Conservation (phyloP, 2,113 vertebrate species). For the Mormyrus iriodes region DNA sequence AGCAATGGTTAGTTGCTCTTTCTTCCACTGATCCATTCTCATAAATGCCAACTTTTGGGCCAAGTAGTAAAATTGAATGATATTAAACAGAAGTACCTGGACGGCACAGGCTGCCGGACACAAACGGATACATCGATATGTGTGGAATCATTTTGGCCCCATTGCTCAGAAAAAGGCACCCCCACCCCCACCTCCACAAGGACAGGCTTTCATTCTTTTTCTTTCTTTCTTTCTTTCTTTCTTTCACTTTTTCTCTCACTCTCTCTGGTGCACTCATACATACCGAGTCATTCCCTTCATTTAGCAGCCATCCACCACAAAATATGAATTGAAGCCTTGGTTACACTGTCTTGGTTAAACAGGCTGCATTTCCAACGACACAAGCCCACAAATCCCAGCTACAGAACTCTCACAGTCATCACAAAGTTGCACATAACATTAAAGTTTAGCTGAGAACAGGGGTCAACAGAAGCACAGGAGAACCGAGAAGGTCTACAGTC, state of each 20-base stretch:
- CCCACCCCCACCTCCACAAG: not conserved
- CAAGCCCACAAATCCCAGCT: not conserved
- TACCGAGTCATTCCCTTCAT: constrained; percentile 33
- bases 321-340: not conserved
- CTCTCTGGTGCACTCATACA: constrained; percentile 9
- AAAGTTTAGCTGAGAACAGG: not conserved
- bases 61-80: not conserved
- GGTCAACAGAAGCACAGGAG: not conserved
- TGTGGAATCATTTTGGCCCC: not conserved
- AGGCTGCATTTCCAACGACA: not conserved
- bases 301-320: constrained; percentile 24
- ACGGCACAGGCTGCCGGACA: not conserved
- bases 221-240: not conserved
- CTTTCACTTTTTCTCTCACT: not conserved
- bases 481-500: not conserved
- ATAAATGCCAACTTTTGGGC: not conserved
- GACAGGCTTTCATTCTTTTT: not conserved
- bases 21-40: not conserved
- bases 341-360: not conserved
- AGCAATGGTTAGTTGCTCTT: not conserved
- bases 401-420: not conserved
- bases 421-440: not conserved
- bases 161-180: not conserved
- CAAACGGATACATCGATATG: not conserved
- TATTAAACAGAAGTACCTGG: not conserved